These are phyloP conservation scores for Piprites chloris DNA, from an alignment of 2,113 vertebrate genomes.

Conservation along the genomic window DNA sequence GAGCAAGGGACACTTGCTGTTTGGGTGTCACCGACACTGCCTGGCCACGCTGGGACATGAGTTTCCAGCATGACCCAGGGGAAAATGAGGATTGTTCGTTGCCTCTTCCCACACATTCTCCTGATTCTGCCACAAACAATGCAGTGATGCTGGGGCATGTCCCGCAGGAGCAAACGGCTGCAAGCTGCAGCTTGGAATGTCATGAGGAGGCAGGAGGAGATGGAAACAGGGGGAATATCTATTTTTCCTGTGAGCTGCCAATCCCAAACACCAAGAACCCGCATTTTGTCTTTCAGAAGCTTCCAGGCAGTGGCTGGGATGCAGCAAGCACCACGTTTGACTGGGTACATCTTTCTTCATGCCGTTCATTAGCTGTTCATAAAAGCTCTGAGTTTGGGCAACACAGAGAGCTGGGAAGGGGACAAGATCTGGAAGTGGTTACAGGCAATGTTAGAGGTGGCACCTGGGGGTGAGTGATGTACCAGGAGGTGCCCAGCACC, in stretches of 20 bases:
- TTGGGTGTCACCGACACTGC: rapidly evolving
- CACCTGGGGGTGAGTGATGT: no score
- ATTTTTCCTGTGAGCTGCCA: background rate
- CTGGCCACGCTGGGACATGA: background rate
- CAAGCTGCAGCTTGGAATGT: background rate
- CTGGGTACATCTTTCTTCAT: background rate
- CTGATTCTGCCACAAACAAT: background rate
- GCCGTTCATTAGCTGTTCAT: background rate
- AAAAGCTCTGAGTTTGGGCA: background rate
- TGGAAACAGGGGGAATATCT: background rate
- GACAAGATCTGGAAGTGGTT: background rate
- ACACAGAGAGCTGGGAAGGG: background rate
- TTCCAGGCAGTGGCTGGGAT: background rate
- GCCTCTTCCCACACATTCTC: background rate
- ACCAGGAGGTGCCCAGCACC: background rate
- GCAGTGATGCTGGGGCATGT: rapidly evolving
- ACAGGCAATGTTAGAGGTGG: background rate
- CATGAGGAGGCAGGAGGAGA: background rate
- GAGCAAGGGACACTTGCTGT: background rate
- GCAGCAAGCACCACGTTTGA: background rate
- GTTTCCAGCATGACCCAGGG: background rate
- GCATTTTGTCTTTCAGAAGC: background rate
- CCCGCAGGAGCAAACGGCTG: background rate
- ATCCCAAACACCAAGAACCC: background rate
- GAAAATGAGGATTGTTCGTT: rapidly evolving